Conservation (phyloP, 2,797 vertebrate species). For the Acestrorhynchus altus region DNA sequence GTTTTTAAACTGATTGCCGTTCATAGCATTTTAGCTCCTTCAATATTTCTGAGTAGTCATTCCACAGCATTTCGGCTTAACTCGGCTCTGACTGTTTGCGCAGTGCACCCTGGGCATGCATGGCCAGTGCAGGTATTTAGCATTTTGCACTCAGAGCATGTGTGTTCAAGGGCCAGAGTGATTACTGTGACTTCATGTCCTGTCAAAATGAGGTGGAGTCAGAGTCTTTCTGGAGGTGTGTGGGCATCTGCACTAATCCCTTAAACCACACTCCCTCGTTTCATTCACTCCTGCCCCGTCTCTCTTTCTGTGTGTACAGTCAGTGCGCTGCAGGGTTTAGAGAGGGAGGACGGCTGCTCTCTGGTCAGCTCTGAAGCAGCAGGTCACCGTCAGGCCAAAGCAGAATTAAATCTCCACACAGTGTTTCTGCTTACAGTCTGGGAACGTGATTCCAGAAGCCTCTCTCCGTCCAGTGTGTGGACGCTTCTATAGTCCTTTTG, state of each 20-base stretch:
- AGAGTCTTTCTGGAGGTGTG: slow-evolving; percentile 1
- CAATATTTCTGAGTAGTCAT: too few species aligned
- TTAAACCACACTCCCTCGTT: not conserved
- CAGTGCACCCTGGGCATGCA: too few species aligned
- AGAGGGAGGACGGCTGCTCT: not conserved
- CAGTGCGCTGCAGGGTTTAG: not conserved
- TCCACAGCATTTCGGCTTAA: too few species aligned
- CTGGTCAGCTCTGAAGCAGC: not conserved
- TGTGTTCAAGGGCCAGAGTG: not conserved
- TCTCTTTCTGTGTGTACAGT: not conserved
- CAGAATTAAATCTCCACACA: slow-evolving; percentile 26
- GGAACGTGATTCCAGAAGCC: slow-evolving; percentile 13
- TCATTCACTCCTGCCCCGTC: not conserved
- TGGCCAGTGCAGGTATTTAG: too few species aligned
- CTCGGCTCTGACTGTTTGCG: too few species aligned
- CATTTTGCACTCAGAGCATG: not conserved
- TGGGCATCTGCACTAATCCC: slow-evolving; percentile 21
- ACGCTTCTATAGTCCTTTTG: not conserved
- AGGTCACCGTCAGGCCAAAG: slow-evolving; percentile 18
- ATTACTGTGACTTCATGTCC: slow-evolving; percentile 29
- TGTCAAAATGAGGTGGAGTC: slow-evolving; percentile 17
- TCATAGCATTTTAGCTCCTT: too few species aligned
- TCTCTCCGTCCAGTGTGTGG: slow-evolving; percentile 17
- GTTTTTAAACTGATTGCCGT: too few species aligned
- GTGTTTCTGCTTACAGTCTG: not conserved